Percentiles rank a stretch among this genome's conserved stretches.
phyloP scores from a whole-genome alignment of 2,888 invertebrate species.

The Acrobasis suavella region DNA sequence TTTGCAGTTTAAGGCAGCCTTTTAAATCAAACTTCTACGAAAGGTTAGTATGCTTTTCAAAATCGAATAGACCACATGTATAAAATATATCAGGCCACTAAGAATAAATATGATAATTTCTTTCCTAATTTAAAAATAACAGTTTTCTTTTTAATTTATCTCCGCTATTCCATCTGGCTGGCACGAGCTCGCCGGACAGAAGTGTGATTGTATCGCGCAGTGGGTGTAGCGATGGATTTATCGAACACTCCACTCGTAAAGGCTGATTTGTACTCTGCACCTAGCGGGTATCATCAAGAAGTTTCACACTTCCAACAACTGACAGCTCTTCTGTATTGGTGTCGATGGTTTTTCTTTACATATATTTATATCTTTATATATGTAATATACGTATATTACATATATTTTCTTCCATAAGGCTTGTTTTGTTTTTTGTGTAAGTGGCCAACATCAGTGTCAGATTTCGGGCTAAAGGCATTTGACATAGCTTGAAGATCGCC shows the following conservation, averaged over 20 bases:
- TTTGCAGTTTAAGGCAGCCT: too few species aligned
- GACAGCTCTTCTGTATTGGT: neutral
- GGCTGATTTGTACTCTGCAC: constrained; percentile 67
- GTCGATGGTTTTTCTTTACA: neutral
- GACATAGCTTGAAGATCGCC: too few species aligned
- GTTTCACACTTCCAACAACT: neutral
- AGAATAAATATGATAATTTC: neutral
- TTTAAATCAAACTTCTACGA: too few species aligned
- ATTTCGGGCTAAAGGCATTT: too few species aligned
- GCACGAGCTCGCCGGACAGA: constrained; percentile 25
- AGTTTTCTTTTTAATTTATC: constrained; percentile 43
- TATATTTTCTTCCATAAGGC: too few species aligned
- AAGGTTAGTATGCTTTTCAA: neutral
- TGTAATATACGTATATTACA: too few species aligned
- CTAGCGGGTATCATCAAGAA: constrained; percentile 23
- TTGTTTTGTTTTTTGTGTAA: too few species aligned
- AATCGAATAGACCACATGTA: neutral
- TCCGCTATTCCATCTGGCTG: constrained; percentile 61
- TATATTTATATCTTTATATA: too few species aligned
- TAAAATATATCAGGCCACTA: neutral
- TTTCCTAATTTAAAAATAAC: constrained; percentile 23
- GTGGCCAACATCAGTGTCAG: too few species aligned
- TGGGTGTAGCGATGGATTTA: constrained; percentile 72
- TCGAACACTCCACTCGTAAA: constrained; percentile 66
- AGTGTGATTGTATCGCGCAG: constrained; percentile 38